Evolutionary conservation across 2,113 vertebrate genomes (phyloP), one percentile per base, ranked within the genome.

Genomic region (Sialia sialis): DNA sequence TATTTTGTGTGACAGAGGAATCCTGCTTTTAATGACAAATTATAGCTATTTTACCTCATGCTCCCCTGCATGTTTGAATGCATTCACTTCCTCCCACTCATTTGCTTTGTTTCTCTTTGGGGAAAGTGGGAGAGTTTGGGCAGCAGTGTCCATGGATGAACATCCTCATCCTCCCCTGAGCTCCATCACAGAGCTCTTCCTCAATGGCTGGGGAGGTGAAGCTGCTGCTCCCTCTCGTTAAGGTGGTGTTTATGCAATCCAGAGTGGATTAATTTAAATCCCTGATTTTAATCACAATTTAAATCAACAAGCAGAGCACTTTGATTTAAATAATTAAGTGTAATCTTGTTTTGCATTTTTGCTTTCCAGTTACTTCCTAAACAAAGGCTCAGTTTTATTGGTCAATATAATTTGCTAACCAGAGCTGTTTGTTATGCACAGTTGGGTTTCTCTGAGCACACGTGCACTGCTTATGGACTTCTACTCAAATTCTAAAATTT

Each of bases 201-300:
- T 90, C 55, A 90, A 74, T 63, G 68, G 67, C 68, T 86, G 44
- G 44, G 64, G 56, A 58, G 83, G 74, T 49, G 64, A 59, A 90
- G 62, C 81, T 76, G 2, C 70, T 66, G 43, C 75, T 95, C 34
- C 34, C 54, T 78, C 52, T 78, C 86, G 38, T 17, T 90, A 73
- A 73, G 38, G 46, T 69, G 70, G 59, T 94, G 87, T 91, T 93
- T 95, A 90, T 86, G 88, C 92, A 96, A 87, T 93, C 68, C 80
- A 64, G 68, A 80, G 51, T 52, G 80, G 86, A 92, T 96, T 94
- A 90, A 94, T 94, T 94, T 93, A 96, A 97, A 95, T 95, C 88
- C 41, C 59, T 77, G 90, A 92, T 96, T 95, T 93, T 95, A 97
- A 96, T 97, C 95, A 90, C 89, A 81, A 72, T 94, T 97, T 78